phyloP scores from a whole-genome alignment of 2,797 vertebrate species.

The Mergus octosetaceus region DNA sequence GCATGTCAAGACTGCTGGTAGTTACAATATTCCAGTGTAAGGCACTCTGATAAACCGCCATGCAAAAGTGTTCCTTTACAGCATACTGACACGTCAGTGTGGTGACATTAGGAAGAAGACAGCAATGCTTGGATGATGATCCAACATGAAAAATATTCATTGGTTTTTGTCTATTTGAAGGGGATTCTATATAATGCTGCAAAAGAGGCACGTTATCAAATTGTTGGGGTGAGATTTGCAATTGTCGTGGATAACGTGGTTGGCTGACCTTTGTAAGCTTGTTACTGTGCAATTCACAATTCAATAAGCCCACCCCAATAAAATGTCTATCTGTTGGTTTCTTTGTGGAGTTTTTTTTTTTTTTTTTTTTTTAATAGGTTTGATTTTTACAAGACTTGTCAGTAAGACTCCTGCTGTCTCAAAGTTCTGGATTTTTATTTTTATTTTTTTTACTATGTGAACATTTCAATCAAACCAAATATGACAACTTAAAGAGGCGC shows the following conservation, averaged over 20 bases:
- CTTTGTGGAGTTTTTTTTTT: background rate
- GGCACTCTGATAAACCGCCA: constrained; percentile 21
- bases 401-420: background rate
- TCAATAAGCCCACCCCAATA: background rate
- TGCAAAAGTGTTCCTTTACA: background rate
- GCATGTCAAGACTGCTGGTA: background rate
- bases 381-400: background rate
- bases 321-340: background rate
- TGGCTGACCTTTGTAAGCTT: constrained; percentile 11
- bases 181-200: background rate
- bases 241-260: background rate
- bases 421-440: background rate
- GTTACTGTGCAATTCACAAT: background rate
- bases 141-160: constrained; percentile 7
- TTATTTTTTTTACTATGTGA: background rate
- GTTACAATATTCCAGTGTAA: background rate
- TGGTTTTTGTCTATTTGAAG: background rate
- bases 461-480: constrained; percentile 21
- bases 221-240: background rate
- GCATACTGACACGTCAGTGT: background rate
- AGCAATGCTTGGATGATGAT: background rate
- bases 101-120: constrained; percentile 8
- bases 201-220: background rate
- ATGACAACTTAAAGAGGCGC: background rate
- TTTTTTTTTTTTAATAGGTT: background rate